Percentiles rank a stretch among this genome's conserved stretches.
phyloP scores from a whole-genome alignment of 2,797 vertebrate species.

The Periophthalmus magnuspinnatus region DNA sequence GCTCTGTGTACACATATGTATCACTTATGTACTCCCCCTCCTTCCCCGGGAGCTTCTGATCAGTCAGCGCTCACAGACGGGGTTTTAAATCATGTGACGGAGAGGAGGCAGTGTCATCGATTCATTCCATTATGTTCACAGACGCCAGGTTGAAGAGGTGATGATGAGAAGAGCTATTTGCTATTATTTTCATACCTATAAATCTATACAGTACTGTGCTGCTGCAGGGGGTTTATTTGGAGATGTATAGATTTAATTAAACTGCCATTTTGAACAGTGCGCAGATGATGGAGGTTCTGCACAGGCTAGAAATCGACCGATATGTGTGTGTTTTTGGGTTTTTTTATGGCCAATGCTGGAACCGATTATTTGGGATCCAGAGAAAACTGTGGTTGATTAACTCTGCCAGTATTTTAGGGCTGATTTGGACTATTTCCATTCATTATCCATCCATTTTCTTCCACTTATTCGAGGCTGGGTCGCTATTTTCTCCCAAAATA shows the following conservation, averaged over 20 bases:
- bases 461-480: no score
- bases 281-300: no score
- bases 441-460: no score
- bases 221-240: constrained; percentile 17
- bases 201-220: constrained; percentile 30
- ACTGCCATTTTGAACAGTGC: constrained; percentile 11
- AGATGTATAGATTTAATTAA: constrained; percentile 24
- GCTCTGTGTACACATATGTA: constrained; percentile 13
- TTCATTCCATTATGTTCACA: constrained; percentile 45
- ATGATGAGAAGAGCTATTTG: constrained; percentile 21
- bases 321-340: no score
- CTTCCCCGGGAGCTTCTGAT: constrained; percentile 30
- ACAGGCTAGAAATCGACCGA: no score
- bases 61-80: constrained; percentile 22
- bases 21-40: constrained; percentile 20
- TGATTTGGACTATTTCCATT: no score
- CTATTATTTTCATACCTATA: constrained; percentile 24
- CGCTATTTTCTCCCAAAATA: no score
- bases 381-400: no score
- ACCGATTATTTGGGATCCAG: no score
- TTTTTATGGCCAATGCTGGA: no score
- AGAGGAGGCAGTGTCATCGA: constrained; percentile 26
- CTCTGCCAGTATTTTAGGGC: no score
- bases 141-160: constrained; percentile 35
- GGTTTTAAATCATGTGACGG: constrained; percentile 24